Conservation (phyloP, 2,888 invertebrate species). For the Scrobipalpa costella region DNA sequence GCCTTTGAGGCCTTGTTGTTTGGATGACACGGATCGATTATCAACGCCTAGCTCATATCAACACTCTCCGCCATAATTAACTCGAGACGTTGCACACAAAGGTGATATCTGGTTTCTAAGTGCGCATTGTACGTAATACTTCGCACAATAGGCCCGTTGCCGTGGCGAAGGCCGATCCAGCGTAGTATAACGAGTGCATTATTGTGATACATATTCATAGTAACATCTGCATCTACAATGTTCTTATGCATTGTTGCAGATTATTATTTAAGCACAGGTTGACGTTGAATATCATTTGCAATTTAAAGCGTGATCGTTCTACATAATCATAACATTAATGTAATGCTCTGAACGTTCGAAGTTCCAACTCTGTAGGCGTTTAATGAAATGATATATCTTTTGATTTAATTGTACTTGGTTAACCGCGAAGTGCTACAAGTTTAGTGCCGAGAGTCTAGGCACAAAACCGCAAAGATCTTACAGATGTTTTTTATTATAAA, state of each 20-base stretch:
- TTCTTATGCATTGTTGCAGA: conserved; percentile 47
- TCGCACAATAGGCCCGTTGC: conserved; percentile 68
- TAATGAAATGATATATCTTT: conserved; percentile 19
- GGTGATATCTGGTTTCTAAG: conserved; percentile 72
- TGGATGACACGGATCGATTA: conserved; percentile 22
- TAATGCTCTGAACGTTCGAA: neutral
- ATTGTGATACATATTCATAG: conserved; percentile 47
- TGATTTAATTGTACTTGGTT: conserved; percentile 28
- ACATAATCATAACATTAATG: neutral
- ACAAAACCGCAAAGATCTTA: too few relatives aligned
- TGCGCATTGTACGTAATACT: conserved; percentile 72
- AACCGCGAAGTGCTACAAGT: conserved; percentile 26
- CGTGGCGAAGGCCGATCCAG: conserved; percentile 74
- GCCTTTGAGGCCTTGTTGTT: neutral
- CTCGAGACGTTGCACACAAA: conserved; percentile 58
- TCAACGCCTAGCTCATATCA: conserved; percentile 39
- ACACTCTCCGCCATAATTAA: conserved; percentile 49
- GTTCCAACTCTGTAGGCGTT: neutral
- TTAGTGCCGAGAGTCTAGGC: too few relatives aligned
- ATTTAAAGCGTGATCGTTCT: conserved; percentile 4
- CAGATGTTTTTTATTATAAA: too few relatives aligned
- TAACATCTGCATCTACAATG: conserved; percentile 45
- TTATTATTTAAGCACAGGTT: conserved; percentile 23
- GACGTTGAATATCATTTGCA: conserved; percentile 34
- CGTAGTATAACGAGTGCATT: conserved; percentile 72